Conservation (phyloP, 1,140 invertebrate species). For the Diorhabda elongata region DNA sequence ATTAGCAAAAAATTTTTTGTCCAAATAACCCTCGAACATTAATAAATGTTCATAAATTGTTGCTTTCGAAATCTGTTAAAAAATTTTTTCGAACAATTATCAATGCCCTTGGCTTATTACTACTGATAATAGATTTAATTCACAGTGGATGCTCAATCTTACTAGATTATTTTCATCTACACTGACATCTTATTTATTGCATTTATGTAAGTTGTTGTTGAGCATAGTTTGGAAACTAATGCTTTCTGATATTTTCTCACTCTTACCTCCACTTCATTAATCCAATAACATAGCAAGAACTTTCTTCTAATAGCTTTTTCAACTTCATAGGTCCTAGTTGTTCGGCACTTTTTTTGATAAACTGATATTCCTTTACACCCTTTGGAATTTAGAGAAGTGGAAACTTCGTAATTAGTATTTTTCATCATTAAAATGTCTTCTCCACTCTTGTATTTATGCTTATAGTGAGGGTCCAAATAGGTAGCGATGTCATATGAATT, state of each 20-base stretch:
- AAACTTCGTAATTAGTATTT: neutral
- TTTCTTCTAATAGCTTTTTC: too few relatives aligned
- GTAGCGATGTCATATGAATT: neutral
- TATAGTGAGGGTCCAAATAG: neutral
- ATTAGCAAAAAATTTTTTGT: too few relatives aligned
- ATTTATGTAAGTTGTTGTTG: neutral
- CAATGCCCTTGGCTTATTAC: too few relatives aligned
- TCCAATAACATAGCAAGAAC: neutral
- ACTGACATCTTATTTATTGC: neutral
- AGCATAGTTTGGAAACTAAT: neutral
- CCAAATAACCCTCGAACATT: too few relatives aligned
- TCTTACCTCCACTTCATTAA: neutral
- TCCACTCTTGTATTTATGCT: neutral
- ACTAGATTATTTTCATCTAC: neutral
- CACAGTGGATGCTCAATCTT: neutral
- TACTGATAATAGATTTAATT: neutral
- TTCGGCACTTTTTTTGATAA: neutral
- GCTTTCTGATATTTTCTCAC: neutral
- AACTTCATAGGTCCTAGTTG: too few relatives aligned
- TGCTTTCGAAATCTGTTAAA: too few relatives aligned
- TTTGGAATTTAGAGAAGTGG: neutral
- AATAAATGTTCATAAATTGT: too few relatives aligned
- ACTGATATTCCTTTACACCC: neutral
- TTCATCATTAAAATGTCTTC: neutral
- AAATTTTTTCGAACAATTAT: too few relatives aligned